These are phyloP conservation scores for Drosophila baimaii DNA, from an alignment of 1,140 invertebrate species.

Conservation along the genomic window DNA sequence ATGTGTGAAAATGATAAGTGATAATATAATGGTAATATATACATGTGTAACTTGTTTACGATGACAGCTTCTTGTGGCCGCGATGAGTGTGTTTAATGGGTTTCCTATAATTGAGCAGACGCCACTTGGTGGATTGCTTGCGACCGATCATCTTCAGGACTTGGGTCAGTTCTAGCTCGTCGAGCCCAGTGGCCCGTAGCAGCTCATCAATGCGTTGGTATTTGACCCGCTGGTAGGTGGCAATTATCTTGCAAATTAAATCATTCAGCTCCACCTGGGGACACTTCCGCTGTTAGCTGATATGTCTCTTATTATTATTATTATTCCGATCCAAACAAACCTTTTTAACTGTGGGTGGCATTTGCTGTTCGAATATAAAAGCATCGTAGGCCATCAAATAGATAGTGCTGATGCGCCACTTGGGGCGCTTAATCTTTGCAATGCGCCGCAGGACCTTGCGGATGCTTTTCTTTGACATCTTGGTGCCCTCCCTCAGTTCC, in stretches of 20 bases:
- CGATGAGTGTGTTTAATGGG: slow-evolving; percentile 18
- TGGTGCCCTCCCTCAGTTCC: slow-evolving; percentile 14
- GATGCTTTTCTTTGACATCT: not conserved
- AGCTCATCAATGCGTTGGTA: slow-evolving; percentile 19
- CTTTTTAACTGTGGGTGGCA: not conserved
- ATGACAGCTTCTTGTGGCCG: slow-evolving; percentile 5
- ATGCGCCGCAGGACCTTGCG: slow-evolving; percentile 1
- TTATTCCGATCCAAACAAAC: not conserved
- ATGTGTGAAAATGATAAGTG: too few species aligned
- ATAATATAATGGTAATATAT: not conserved
- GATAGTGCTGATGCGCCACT: slow-evolving; percentile 29
- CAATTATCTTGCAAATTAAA: slow-evolving; percentile 5
- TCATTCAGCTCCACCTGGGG: not conserved
- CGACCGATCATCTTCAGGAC: slow-evolving; percentile 22
- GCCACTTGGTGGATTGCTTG: slow-evolving; percentile 39
- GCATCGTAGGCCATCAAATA: slow-evolving; percentile 11
- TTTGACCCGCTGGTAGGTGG: not conserved
- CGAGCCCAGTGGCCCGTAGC: not conserved
- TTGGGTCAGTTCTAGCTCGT: not conserved
- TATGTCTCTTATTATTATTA: too few species aligned
- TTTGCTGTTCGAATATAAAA: not conserved
- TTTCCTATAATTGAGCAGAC: slow-evolving; percentile 23
- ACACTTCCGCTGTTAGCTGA: too few species aligned
- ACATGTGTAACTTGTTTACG: too few species aligned
- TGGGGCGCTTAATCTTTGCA: slow-evolving; percentile 15